Conservation (phyloP, 2,113 vertebrate species). For the Tyto alba region DNA sequence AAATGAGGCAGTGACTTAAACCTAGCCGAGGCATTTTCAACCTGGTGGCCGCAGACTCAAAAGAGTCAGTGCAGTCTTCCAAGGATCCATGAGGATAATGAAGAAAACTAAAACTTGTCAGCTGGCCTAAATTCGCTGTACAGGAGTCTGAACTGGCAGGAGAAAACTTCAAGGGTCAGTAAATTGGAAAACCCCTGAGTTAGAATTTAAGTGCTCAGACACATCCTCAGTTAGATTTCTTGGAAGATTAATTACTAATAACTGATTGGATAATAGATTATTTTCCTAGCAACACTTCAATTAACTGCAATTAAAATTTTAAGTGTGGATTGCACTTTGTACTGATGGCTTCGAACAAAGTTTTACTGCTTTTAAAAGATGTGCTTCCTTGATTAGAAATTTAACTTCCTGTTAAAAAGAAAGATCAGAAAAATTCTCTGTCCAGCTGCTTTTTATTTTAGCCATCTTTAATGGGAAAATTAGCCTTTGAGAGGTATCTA, state of each 20-base stretch:
- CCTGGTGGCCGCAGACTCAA: not conserved
- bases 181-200: not conserved
- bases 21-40: not conserved
- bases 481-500: not conserved
- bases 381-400: not conserved
- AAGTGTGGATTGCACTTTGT: not conserved
- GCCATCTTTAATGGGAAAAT: not conserved
- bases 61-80: not conserved
- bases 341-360: not conserved
- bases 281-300: not conserved
- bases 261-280: not conserved
- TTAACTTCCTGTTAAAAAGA: not conserved
- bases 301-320: not conserved
- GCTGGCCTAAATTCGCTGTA: rapidly evolving
- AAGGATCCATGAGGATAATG: not conserved
- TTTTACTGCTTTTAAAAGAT: not conserved
- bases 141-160: not conserved
- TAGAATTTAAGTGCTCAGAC: not conserved
- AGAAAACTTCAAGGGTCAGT: not conserved
- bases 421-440: not conserved
- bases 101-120: not conserved
- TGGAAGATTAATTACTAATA: not conserved
- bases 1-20: not conserved
- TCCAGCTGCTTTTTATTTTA: slow-evolving; percentile 44
- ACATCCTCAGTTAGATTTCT: not conserved